Conservation (phyloP, 2,797 vertebrate genomes). For the Gephyroberyx darwinii region DNA sequence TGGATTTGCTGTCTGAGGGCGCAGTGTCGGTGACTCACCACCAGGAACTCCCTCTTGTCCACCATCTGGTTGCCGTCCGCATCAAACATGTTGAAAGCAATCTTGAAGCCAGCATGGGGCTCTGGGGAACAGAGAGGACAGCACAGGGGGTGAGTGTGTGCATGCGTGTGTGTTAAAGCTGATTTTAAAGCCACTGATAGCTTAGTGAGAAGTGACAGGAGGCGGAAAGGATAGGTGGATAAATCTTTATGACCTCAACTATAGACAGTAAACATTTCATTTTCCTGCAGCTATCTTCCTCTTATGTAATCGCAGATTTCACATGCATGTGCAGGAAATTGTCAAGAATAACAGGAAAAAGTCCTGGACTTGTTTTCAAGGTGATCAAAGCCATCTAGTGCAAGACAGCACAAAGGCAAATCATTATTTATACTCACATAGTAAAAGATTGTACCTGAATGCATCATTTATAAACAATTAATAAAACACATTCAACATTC, state of each 20-base stretch:
- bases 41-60: conserved; percentile 98
- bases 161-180: conserved; percentile 34
- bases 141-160: conserved; percentile 39
- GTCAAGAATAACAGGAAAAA: too few species aligned
- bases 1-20: conserved; percentile 15
- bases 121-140: conserved; percentile 83
- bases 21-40: conserved; percentile 85
- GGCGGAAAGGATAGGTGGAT: conserved; percentile 1
- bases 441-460: too few species aligned
- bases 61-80: conserved; percentile 99
- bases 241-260: not conserved
- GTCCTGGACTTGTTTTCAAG: too few species aligned
- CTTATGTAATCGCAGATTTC: not conserved
- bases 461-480: too few species aligned
- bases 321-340: too few species aligned
- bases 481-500: too few species aligned
- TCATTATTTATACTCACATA: too few species aligned
- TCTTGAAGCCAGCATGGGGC: conserved; percentile 97
- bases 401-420: too few species aligned
- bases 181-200: conserved; percentile 51
- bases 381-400: too few species aligned
- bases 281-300: not conserved
- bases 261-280: not conserved
- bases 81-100: conserved; percentile 99
- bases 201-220: conserved; percentile 22